Conservation (phyloP, 2,113 vertebrate species). For the Pelvicachromis taeniatus region DNA sequence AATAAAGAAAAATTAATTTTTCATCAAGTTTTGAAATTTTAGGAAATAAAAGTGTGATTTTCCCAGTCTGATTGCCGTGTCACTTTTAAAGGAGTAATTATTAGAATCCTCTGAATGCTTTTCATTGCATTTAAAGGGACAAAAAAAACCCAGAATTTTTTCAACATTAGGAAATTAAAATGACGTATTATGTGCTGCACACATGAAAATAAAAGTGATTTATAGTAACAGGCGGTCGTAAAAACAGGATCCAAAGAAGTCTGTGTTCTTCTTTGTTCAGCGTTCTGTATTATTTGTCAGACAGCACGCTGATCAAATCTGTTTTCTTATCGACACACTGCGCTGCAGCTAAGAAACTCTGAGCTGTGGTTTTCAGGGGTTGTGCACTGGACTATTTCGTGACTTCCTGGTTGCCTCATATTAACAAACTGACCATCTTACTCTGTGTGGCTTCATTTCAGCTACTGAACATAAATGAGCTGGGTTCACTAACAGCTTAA, state of each 20-base stretch:
- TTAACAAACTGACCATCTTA: background rate
- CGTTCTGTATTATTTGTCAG: background rate
- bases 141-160: background rate
- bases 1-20: background rate
- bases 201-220: background rate
- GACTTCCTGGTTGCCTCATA: background rate
- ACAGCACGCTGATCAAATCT: background rate
- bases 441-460: background rate
- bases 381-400: background rate
- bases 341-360: background rate
- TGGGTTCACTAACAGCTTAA: background rate
- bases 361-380: background rate
- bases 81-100: background rate
- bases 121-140: background rate
- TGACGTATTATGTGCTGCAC: rapidly evolving
- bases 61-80: background rate
- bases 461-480: background rate
- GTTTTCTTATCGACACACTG: background rate
- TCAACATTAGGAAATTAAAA: background rate
- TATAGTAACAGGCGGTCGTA: background rate
- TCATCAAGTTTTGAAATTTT: background rate
- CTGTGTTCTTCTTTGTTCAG: no score
- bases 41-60: background rate
- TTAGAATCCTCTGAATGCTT: background rate
- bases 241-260: background rate